These are phyloP conservation scores for Automeris io DNA, from an alignment of 2,888 invertebrate genomes.

Conservation along the genomic window DNA sequence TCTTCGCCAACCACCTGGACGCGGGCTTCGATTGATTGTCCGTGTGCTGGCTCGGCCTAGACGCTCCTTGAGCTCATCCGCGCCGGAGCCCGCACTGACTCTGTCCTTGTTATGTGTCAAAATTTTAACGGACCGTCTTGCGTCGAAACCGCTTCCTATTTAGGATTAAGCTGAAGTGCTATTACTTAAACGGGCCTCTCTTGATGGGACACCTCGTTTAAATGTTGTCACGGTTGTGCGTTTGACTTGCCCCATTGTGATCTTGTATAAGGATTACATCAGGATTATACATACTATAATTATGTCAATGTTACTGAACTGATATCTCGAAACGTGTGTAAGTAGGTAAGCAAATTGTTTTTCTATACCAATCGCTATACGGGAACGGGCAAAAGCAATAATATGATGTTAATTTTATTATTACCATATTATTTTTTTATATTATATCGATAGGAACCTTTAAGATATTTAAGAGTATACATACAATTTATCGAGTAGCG, in stretches of 20 bases:
- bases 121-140: slow-evolving; percentile 49
- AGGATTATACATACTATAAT: slow-evolving; percentile 45
- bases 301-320: slow-evolving; percentile 55
- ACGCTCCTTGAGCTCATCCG: slow-evolving; percentile 55
- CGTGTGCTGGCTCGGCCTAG: slow-evolving; percentile 63
- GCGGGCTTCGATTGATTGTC: slow-evolving; percentile 72
- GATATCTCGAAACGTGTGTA: slow-evolving; percentile 63
- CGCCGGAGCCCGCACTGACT: slow-evolving; percentile 24
- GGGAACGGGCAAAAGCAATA: slow-evolving; percentile 78
- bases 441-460: slow-evolving; percentile 69
- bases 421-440: slow-evolving; percentile 77
- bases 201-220: slow-evolving; percentile 55
- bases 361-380: slow-evolving; percentile 78
- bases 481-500: slow-evolving; percentile 63
- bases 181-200: slow-evolving; percentile 71
- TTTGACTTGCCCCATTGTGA: slow-evolving; percentile 72
- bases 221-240: slow-evolving; percentile 75
- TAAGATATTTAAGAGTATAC: slow-evolving; percentile 67
- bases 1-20: slow-evolving; percentile 78
- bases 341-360: slow-evolving; percentile 71
- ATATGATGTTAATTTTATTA: slow-evolving; percentile 77
- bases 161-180: slow-evolving; percentile 74
- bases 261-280: slow-evolving; percentile 53
- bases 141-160: slow-evolving; percentile 59
- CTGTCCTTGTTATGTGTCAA: slow-evolving; percentile 43